Base-by-base conservation (phyloP, 2,888 invertebrate genomes). In the Sesamia inferens region DNA sequence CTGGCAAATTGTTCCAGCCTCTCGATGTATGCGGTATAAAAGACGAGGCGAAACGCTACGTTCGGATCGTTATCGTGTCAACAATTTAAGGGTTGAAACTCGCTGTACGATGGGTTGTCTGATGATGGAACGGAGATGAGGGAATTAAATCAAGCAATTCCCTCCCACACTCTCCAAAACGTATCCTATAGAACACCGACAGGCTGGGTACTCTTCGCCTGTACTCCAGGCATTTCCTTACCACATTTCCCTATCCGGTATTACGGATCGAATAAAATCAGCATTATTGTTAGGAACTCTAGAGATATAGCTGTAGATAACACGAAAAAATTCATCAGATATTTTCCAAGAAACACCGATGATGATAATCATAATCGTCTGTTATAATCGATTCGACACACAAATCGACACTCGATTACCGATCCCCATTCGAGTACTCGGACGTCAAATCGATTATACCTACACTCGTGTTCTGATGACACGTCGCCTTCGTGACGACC, bases 371-470 rank as follows among this genome's bases (percentile, higher is more conserved):
- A 24, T 24, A 55, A 54, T 19, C 13, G 11, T 51, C 7, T 42
- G 24, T 48, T 47, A 66, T 22, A 42, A 71, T 62, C 51, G 55
- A 71, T 66, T 66, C 31, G 61, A 44, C 13, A 22, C 71, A 76
- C 65, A 74, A 71, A 22, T 48, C 48, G 16, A n/a, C 11, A 59
- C 44, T 66, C 64, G 70, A 74, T 77, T 64, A 63, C 24, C 44
- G 66, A 67, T 63, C 61, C 61, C 68, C 47, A 39, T 55, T 57
- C 68, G 78, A 62, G n/a, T 10, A 55, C 19, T 55, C 64, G 19
- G 13, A 78, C 71, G 78, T 81, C 81, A 78, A 51, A 78, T 61
- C 63, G 69, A 71, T 67, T 65, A 66, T 44, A 70, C 10, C 14
- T 31, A 31, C 42, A 16, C 47, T 67, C 78, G 68, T 69, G 11